phyloP scores from a whole-genome alignment of 2,113 vertebrate species.

The Leptocoma aspasia region DNA sequence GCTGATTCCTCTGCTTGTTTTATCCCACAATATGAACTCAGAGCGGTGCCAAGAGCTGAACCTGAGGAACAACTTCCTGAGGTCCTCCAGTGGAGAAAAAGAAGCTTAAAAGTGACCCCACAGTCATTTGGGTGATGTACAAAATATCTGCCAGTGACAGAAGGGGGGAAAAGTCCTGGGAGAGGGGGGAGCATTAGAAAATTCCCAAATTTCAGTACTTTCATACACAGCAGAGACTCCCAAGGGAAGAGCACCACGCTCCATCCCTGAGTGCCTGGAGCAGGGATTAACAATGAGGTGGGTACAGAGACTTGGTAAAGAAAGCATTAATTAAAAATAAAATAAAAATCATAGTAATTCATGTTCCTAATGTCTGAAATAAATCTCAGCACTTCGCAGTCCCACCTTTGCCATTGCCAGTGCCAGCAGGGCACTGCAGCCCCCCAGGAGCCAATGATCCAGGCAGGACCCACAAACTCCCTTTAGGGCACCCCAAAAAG shows the following conservation, averaged over 20 bases:
- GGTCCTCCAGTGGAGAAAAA: not conserved
- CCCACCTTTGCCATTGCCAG: not conserved
- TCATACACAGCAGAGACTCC: not conserved
- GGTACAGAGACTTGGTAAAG: not conserved
- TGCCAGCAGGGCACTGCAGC: not conserved
- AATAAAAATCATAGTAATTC: not conserved
- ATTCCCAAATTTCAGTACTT: not conserved
- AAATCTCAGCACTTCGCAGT: not conserved
- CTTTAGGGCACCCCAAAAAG: not conserved
- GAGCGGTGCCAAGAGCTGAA: not conserved
- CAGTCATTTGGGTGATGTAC: not conserved
- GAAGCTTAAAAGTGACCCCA: not conserved
- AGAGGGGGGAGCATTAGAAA: not conserved
- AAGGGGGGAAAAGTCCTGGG: not conserved
- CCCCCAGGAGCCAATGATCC: fast-evolving
- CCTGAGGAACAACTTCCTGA: not conserved
- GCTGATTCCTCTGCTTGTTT: not conserved
- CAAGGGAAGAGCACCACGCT: not conserved
- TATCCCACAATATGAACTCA: fast-evolving
- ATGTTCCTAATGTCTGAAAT: fast-evolving
- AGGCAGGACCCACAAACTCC: not conserved
- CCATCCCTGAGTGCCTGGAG: not conserved
- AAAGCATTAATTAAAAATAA: not conserved
- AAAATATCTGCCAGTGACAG: not conserved
- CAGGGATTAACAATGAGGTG: not conserved